These are phyloP conservation scores for Arion vulgaris DNA, from an alignment of 1,140 invertebrate species.

Conservation along the genomic window DNA sequence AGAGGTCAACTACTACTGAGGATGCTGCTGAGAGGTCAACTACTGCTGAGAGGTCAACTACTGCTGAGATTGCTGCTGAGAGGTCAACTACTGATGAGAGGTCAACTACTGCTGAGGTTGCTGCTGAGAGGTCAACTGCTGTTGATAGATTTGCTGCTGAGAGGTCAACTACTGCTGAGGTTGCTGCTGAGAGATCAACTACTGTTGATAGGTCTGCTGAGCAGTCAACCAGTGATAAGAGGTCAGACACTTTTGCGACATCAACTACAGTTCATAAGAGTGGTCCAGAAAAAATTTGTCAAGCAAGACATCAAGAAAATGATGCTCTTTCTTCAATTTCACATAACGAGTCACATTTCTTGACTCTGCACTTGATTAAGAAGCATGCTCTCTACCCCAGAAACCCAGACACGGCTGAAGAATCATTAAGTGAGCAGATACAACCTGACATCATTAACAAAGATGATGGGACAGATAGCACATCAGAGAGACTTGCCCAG, in stretches of 20 bases:
- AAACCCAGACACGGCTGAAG: not conserved
- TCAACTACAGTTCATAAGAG: not conserved
- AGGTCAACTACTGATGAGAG: not conserved
- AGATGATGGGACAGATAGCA: not conserved
- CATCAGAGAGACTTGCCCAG: not conserved
- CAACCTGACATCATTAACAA: not conserved
- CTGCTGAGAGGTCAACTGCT: no score
- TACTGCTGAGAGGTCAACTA: no score
- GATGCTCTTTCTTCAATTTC: not conserved
- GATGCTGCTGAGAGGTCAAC: no score
- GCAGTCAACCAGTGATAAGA: not conserved
- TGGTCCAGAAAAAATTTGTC: not conserved
- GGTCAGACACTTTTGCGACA: not conserved
- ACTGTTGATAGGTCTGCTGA: not conserved
- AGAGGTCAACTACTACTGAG: no score
- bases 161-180: not conserved
- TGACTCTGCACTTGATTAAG: not conserved
- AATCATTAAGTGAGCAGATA: not conserved
- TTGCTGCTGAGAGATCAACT: no score
- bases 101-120: not conserved
- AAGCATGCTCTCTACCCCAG: not conserved
- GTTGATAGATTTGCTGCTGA: not conserved
- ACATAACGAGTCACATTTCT: not conserved
- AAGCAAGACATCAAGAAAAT: not conserved
- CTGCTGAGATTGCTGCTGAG: not conserved